Evolutionary conservation across 2,888 invertebrate genomes (phyloP), one percentile per base, ranked within the genome.

Genomic region (Andrena marginata): DNA sequence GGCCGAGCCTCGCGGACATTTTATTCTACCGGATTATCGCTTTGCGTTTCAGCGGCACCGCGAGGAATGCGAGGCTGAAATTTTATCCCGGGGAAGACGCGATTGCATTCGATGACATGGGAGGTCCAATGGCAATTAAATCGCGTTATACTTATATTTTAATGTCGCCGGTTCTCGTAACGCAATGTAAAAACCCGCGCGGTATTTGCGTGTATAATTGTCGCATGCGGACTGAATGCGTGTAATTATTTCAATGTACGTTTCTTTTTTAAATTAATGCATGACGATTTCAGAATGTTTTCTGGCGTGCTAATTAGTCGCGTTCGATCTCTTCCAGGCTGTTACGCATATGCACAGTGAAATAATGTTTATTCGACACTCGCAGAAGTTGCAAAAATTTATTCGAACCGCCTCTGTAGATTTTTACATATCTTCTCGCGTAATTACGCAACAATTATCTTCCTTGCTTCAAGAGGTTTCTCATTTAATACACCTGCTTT

Each of bases 101-200:
- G 42, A 56, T 20, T 56, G 10, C 23, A 7, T 56, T 56, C 23
- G 23, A 26, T 23, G 0, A 23, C 23, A 56, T 26, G 10, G 56
- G 56, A 56, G 56, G 23, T 56, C 56, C 23, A 23, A 26, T 10
- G 3, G 56, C 10, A 23, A 56, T 56, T 56, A 56, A 56, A 56
- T 23, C 56, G 56, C 23, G 23, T 56, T 56, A 23, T 56, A 56
- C 10, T 56, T 56, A 26, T 56, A 23, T 56, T 56, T 56, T 56
- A 56, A 16, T 42, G 42, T 16, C 42, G 4, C 16, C 16, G 42
- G 42, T 13, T 16, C 42, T 42, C 16, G 42, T 42, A 42, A 42
- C 42, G 42, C 42, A 5, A 42, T 42, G 16, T 42, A 42, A 42
- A 56, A 23, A 56, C 23, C 23, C n/a, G 56, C 26, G 1, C 23